These are phyloP conservation scores for Heliothis peltigera DNA, from an alignment of 2,888 invertebrate species.

Conservation along the genomic window DNA sequence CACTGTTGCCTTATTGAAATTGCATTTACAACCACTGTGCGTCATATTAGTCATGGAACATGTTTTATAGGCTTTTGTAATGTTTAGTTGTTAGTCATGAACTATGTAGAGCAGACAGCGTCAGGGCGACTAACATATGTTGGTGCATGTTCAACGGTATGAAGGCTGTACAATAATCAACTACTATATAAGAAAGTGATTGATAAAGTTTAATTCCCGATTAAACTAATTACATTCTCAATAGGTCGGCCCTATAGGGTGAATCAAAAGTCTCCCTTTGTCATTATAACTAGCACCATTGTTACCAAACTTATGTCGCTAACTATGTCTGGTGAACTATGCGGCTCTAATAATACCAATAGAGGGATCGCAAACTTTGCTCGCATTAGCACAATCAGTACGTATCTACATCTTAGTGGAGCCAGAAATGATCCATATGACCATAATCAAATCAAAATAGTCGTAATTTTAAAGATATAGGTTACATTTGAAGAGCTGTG, in stretches of 20 bases:
- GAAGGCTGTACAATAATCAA: background rate
- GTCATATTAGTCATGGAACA: conserved; percentile 3
- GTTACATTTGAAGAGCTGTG: background rate
- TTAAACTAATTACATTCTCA: conserved; percentile 45
- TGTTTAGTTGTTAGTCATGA: background rate
- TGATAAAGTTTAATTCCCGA: conserved; percentile 44
- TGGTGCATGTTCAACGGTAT: no score
- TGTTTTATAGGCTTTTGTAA: background rate
- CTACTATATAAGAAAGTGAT: conserved; percentile 8
- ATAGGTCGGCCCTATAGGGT: conserved; percentile 25
- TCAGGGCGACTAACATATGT: no score
- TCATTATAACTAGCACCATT: conserved; percentile 13
- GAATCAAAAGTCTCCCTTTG: conserved; percentile 39
- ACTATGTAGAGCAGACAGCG: background rate
- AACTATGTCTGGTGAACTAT: conserved; percentile 25
- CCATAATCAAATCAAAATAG: background rate
- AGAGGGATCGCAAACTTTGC: conserved; percentile 26
- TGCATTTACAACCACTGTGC: conserved; percentile 36
- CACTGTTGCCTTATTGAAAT: conserved; percentile 68
- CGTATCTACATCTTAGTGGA: background rate
- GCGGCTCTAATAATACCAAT: conserved; percentile 7
- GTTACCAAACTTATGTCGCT: conserved; percentile 5
- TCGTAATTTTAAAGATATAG: background rate
- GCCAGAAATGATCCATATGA: conserved; percentile 6
- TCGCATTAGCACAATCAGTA: conserved; percentile 14